Evolutionary conservation across 2,113 vertebrate genomes (phyloP).

Genomic region (Odobenus rosmarus): DNA sequence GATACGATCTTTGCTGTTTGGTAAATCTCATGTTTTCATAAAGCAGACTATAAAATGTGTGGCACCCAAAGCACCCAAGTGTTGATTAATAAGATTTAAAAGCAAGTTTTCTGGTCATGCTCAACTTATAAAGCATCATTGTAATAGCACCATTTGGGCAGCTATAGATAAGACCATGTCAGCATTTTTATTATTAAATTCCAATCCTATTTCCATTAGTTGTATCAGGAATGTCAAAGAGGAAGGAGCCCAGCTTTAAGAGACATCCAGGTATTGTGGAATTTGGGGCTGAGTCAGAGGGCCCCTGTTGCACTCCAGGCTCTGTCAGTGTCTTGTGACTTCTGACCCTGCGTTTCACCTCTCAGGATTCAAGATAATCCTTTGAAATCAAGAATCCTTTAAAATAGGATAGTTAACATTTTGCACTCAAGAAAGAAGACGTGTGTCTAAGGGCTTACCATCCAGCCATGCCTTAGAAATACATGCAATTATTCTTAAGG

Average conservation of each 20-base stretch:
- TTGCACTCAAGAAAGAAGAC: slow-evolving; percentile 7
- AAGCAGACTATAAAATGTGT: slow-evolving; percentile 73
- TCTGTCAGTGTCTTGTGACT: slow-evolving; percentile 31
- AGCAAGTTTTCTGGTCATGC: slow-evolving; percentile 75
- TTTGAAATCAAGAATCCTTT: slow-evolving; percentile 23
- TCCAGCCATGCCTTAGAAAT: neutral
- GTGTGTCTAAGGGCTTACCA: neutral
- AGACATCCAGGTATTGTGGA: slow-evolving; percentile 42
- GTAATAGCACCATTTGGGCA: slow-evolving; percentile 74
- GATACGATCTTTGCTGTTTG: slow-evolving; percentile 65
- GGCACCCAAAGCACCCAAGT: slow-evolving; percentile 71
- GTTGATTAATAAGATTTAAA: slow-evolving; percentile 83
- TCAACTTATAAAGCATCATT: slow-evolving; percentile 83
- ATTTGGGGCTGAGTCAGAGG: slow-evolving; percentile 27
- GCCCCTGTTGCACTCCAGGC: neutral
- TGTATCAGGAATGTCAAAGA: slow-evolving; percentile 64
- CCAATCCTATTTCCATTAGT: slow-evolving; percentile 69
- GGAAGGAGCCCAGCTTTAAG: slow-evolving; percentile 48
- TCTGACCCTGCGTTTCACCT: slow-evolving; percentile 30
- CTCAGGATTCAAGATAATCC: slow-evolving; percentile 10
- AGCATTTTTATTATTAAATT: slow-evolving; percentile 82
- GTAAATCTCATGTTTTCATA: slow-evolving; percentile 72
- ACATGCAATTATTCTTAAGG: neutral
- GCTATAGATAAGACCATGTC: slow-evolving; percentile 76
- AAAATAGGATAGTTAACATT: neutral